phyloP scores from a whole-genome alignment of 2,797 vertebrate species.

The Clamator glandarius region DNA sequence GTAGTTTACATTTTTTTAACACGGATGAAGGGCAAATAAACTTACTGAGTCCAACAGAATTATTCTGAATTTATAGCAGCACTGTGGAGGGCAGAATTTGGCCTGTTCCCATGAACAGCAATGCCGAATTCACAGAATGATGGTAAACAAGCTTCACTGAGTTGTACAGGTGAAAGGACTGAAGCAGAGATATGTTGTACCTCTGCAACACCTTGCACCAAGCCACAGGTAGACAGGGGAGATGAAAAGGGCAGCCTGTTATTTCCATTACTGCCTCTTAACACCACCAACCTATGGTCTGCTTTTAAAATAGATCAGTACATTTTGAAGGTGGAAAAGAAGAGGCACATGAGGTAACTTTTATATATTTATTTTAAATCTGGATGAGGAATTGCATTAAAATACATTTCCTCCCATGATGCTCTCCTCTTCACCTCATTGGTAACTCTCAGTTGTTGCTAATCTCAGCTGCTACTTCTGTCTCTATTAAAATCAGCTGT shows the following conservation, averaged over 20 bases:
- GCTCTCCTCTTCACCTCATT: background rate
- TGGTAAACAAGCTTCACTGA: background rate
- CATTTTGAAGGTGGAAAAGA: background rate
- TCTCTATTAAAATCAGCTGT: background rate
- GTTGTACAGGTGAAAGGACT: background rate
- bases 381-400: background rate
- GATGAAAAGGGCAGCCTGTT: background rate
- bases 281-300: background rate
- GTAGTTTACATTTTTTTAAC: background rate
- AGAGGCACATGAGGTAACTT: background rate
- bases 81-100: fast-evolving
- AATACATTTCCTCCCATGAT: background rate
- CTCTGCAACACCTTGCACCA: background rate
- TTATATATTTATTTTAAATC: background rate
- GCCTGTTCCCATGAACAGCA: background rate
- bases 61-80: background rate
- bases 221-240: background rate
- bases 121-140: background rate
- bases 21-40: conserved; percentile 8
- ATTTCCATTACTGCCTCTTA: background rate
- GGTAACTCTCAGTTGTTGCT: background rate
- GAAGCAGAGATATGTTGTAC: background rate
- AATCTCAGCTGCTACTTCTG: background rate
- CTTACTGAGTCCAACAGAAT: background rate
- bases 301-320: background rate